A percentile compares a stretch with the other conserved stretches of the same genome.
phyloP scores from a whole-genome alignment of 1,140 invertebrate species.

The Scaptomyza hsui region DNA sequence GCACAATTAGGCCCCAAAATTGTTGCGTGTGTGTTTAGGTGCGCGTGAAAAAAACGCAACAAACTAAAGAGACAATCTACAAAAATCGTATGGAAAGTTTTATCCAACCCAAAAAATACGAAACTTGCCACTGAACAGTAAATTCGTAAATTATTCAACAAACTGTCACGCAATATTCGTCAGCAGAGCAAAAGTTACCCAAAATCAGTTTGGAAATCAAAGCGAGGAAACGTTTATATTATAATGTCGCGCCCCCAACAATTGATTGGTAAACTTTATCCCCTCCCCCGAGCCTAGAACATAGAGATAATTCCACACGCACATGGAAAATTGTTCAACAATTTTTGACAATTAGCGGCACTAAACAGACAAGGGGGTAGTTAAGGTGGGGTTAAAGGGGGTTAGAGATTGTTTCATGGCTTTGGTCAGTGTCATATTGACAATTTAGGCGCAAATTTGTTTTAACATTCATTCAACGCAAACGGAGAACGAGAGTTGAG shows the following conservation, averaged over 20 bases:
- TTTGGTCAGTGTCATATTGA: conserved; percentile 66
- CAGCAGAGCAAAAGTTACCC: conserved; percentile 5
- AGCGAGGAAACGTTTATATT: conserved; percentile 60
- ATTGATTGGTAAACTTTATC: conserved; percentile 63
- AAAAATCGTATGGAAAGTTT: conserved; percentile 45
- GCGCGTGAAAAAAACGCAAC: conserved; percentile 63
- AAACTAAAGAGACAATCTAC: conserved; percentile 3
- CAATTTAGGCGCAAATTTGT: conserved; percentile 81
- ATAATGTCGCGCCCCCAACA: conserved; percentile 48
- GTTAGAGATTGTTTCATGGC: too few relatives aligned
- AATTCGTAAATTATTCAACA: conserved; percentile 81
- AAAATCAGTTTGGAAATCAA: conserved; percentile 61
- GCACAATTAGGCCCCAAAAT: conserved; percentile 72
- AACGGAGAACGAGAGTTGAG: background rate
- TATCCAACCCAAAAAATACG: background rate
- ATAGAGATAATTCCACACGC: conserved; percentile 47
- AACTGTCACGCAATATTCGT: conserved; percentile 79
- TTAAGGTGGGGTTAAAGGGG: background rate
- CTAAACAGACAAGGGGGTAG: conserved; percentile 55
- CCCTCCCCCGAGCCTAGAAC: too few relatives aligned
- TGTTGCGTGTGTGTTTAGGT: conserved; percentile 80
- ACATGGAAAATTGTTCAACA: conserved; percentile 67
- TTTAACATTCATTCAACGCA: conserved; percentile 58
- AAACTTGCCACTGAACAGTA: conserved; percentile 17
- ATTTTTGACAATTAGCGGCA: conserved; percentile 83